Evolutionary conservation across 2,888 invertebrate genomes (phyloP).

Genomic region (Torymus texanus): DNA sequence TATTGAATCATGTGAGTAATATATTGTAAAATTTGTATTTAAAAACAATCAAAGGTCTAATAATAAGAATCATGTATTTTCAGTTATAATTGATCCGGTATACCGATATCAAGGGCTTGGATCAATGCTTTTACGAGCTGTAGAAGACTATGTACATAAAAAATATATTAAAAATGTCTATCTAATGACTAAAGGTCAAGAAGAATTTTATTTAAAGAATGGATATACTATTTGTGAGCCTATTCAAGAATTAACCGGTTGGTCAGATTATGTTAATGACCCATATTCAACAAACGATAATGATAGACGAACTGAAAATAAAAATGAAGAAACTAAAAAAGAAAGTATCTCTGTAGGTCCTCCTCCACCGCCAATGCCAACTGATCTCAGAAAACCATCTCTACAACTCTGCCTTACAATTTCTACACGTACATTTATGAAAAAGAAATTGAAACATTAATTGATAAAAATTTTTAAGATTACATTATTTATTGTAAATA

Average conservation of each 20-base stretch:
- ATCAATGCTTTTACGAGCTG: slow-evolving; percentile 83
- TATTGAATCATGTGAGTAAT: slow-evolving; percentile 81
- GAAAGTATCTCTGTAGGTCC: slow-evolving; percentile 65
- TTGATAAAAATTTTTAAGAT: background rate
- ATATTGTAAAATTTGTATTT: background rate
- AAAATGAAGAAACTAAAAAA: slow-evolving; percentile 20
- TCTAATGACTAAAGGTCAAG: slow-evolving; percentile 85
- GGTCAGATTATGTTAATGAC: slow-evolving; percentile 58
- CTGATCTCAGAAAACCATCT: slow-evolving; percentile 56
- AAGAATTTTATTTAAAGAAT: slow-evolving; percentile 84
- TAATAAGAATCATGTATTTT: slow-evolving; percentile 55
- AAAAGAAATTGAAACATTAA: slow-evolving; percentile 53
- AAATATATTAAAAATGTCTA: slow-evolving; percentile 81
- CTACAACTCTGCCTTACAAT: slow-evolving; percentile 51
- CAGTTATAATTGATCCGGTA: slow-evolving; percentile 84
- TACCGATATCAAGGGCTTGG: slow-evolving; percentile 87
- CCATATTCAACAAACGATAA: slow-evolving; percentile 13
- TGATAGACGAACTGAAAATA: slow-evolving; percentile 7
- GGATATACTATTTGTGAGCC: slow-evolving; percentile 84
- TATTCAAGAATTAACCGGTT: slow-evolving; percentile 81
- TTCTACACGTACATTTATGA: slow-evolving; percentile 58
- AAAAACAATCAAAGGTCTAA: background rate
- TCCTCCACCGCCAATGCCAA: slow-evolving; percentile 74
- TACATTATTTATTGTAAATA: slow-evolving; percentile 53
- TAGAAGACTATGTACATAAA: slow-evolving; percentile 83